Conservation (phyloP, 2,888 invertebrate species). For the Xestia sexstrigata region DNA sequence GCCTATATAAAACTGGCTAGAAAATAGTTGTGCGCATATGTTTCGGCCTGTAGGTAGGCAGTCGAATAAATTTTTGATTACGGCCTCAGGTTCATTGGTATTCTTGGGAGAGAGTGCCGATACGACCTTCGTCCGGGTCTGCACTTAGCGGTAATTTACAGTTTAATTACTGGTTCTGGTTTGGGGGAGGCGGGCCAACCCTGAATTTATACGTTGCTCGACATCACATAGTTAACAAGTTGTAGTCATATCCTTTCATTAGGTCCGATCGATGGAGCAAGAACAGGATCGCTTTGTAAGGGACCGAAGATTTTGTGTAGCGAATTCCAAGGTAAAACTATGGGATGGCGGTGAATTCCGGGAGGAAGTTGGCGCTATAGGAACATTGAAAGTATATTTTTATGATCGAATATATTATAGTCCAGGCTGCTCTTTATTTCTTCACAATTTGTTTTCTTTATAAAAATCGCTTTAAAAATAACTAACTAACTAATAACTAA, state of each 20-base stretch:
- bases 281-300: slow-evolving; percentile 33
- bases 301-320: slow-evolving; percentile 19
- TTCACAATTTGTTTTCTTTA: not conserved
- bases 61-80: slow-evolving; percentile 83
- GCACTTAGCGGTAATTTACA: slow-evolving; percentile 88
- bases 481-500: no score
- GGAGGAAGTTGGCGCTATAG: not conserved
- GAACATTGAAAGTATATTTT: not conserved
- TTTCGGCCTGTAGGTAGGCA: slow-evolving; percentile 53
- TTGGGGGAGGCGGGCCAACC: slow-evolving; percentile 67
- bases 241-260: slow-evolving; percentile 67
- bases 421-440: no score
- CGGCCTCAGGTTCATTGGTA: slow-evolving; percentile 83
- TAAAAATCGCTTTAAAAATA: not conserved
- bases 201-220: slow-evolving; percentile 71
- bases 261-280: slow-evolving; percentile 51
- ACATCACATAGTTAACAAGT: slow-evolving; percentile 64
- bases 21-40: slow-evolving; percentile 64
- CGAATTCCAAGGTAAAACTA: slow-evolving; percentile 1
- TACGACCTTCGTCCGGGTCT: slow-evolving; percentile 85
- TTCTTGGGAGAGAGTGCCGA: slow-evolving; percentile 80
- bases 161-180: slow-evolving; percentile 85
- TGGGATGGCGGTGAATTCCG: not conserved
- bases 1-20: slow-evolving; percentile 39
- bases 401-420: not conserved